Base-by-base conservation (phyloP, 1,140 invertebrate species). In the Pissodes strobi region DNA sequence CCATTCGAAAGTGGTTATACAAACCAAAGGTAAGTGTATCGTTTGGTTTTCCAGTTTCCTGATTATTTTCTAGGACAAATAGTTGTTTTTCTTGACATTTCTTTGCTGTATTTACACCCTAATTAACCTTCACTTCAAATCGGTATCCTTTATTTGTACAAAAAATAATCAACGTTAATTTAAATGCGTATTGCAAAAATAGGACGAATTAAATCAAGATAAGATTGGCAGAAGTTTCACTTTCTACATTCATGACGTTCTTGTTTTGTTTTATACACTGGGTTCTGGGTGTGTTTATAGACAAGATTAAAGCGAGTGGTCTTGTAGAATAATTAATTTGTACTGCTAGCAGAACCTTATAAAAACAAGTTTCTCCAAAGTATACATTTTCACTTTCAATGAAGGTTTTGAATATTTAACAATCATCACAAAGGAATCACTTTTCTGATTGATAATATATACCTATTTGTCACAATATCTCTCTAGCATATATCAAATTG, bases 1-100 rank as follows among this genome's bases (percentile, higher is more conserved):
- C 91, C 69, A 84, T 94, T 73, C 84, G 92, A 82, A 93, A 91
- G 84, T 94, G 91, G 91, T 89, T 94, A 77, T 93, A 92, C 81
- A 92, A 88, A 82, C 92, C 92, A 72, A 93, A 93, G 88, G 92
- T 93, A 83, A 82, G 68, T 67, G 48, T 19, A 17, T 22, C 22
- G 10, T 5, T 37, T 25, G 10, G 4, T 43, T 41, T 25, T 19
- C 5, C 13, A 15, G n/a, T 51, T 51, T 51, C 6, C 15, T 15
- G 21, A 55, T 49, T 18, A 34, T n/a, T 48, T 59, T 59, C 56
- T 49, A 48, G 27, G 41, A 48, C 45, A 59, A 21, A 37, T 30
- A 13, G 19, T 59, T 4, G 19, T 22, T 23, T 43, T 45, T 21
- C 19, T 18, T 19, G 19, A 8, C n/a, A 43, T 22, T 43, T 19